These are phyloP conservation scores for Oxytorus armatus DNA, from an alignment of 2,888 invertebrate genomes.

Conservation along the genomic window DNA sequence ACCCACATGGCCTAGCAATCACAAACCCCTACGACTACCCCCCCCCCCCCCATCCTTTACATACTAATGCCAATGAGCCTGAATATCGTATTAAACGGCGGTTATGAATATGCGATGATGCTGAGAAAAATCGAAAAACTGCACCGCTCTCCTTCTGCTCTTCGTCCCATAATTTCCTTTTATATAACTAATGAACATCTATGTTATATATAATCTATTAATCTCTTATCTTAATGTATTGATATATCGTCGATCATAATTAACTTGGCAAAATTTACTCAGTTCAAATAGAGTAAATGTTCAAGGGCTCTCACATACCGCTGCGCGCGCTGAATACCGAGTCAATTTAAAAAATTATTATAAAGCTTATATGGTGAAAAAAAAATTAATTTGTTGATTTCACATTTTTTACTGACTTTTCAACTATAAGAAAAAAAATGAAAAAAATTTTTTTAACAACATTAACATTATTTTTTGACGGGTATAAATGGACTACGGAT, in stretches of 20 bases:
- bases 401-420: too few species aligned
- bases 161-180: background rate
- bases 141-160: slow-evolving; percentile 38
- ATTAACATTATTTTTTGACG: too few species aligned
- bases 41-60: slow-evolving; percentile 73
- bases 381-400: too few species aligned
- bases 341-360: too few species aligned
- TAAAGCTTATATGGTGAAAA: too few species aligned
- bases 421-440: too few species aligned
- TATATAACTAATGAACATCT: background rate
- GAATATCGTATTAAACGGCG: slow-evolving; percentile 76
- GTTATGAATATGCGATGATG: slow-evolving; percentile 78
- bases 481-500: too few species aligned
- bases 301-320: too few species aligned
- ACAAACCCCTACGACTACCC: slow-evolving; percentile 39
- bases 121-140: slow-evolving; percentile 71
- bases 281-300: too few species aligned
- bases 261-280: background rate
- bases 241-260: background rate
- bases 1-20: slow-evolving; percentile 1
- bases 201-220: background rate
- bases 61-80: slow-evolving; percentile 76
- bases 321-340: too few species aligned
- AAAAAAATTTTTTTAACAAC: too few species aligned
- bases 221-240: background rate